Evolutionary conservation across 2,113 vertebrate genomes (phyloP).

Genomic region (Suricata suricatta): DNA sequence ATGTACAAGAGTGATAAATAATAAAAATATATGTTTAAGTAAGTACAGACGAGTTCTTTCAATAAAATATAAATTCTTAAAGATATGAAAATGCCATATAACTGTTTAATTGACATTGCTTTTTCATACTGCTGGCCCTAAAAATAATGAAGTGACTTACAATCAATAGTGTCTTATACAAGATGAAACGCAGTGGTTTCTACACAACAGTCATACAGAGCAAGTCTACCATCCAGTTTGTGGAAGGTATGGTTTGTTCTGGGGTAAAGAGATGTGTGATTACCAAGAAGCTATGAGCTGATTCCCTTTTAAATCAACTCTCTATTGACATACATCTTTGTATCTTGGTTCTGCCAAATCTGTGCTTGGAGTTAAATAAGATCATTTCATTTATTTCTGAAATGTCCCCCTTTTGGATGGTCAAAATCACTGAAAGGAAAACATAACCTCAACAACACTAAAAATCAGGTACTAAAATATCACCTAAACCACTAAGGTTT

Average conservation of each 20-base stretch:
- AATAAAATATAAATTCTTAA: constrained; percentile 11
- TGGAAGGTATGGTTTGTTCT: background rate
- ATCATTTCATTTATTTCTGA: constrained; percentile 18
- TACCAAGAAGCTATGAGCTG: background rate
- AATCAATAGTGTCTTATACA: background rate
- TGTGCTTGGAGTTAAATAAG: background rate
- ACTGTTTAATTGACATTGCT: background rate
- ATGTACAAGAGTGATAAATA: background rate
- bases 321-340: background rate
- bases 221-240: background rate
- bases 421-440: background rate
- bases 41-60: background rate
- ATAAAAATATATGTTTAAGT: background rate
- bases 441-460: background rate
- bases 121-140: background rate
- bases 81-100: background rate
- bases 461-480: background rate
- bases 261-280: background rate
- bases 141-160: background rate
- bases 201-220: background rate
- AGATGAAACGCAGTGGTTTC: background rate
- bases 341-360: background rate
- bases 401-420: background rate
- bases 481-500: background rate
- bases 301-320: background rate